A percentile compares a stretch with the other conserved stretches of the same genome.
These are phyloP conservation scores for Sclerurus mexicanus DNA, from an alignment of 2,113 vertebrate species.

Conservation along the genomic window DNA sequence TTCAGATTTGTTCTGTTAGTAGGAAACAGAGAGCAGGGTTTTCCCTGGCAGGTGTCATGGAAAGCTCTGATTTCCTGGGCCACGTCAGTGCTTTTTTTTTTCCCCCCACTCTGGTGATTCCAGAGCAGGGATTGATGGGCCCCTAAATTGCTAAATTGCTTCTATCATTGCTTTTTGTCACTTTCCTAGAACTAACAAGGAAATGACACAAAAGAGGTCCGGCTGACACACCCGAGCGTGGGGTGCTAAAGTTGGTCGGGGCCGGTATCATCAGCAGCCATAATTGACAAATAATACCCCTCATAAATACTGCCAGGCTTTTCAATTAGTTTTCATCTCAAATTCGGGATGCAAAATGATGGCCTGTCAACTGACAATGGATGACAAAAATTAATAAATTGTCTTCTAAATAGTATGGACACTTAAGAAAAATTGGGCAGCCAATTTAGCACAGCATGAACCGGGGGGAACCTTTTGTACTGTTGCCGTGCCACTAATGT, in stretches of 20 bases:
- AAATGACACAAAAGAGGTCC: neutral
- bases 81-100: neutral
- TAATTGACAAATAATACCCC: conserved; percentile 92
- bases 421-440: conserved; percentile 88
- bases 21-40: neutral
- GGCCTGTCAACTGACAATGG: conserved; percentile 87
- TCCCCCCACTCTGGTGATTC: neutral
- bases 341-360: conserved; percentile 86
- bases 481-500: conserved; percentile 77
- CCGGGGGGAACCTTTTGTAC: conserved; percentile 80
- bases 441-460: conserved; percentile 85
- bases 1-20: neutral
- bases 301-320: conserved; percentile 87
- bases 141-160: conserved; percentile 24
- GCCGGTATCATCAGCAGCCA: conserved; percentile 56
- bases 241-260: conserved; percentile 62
- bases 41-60: neutral
- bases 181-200: neutral
- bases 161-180: conserved; percentile 40
- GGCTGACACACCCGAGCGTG: neutral
- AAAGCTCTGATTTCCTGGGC: neutral
- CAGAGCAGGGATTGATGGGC: neutral
- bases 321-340: conserved; percentile 92
- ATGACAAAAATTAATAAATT: conserved; percentile 90
- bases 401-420: conserved; percentile 85